phyloP scores from a whole-genome alignment of 35 echinoderm and acorn worm genomes.

The Anneissia japonica region DNA sequence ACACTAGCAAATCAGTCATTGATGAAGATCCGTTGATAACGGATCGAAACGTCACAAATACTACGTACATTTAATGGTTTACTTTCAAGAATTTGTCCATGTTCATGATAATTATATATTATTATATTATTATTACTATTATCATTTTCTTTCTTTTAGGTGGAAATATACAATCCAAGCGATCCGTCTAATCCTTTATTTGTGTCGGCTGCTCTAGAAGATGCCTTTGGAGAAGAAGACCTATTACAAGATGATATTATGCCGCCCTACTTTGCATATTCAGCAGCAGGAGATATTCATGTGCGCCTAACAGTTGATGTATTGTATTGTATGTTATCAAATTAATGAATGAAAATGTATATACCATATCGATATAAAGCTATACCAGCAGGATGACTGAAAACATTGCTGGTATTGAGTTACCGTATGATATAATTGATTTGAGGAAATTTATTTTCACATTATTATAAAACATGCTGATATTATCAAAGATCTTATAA shows the following conservation, averaged over 20 bases:
- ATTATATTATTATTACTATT: too few relatives aligned
- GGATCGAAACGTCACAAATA: too few relatives aligned
- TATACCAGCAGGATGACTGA: neutral
- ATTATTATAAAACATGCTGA: too few relatives aligned
- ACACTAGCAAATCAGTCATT: too few relatives aligned
- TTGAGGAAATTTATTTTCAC: too few relatives aligned
- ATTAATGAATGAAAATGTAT: neutral
- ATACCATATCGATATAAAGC: neutral
- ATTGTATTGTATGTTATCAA: neutral
- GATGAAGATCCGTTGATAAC: too few relatives aligned
- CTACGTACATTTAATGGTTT: too few relatives aligned
- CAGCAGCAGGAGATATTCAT: slow-evolving; percentile 54
- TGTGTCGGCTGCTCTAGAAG: slow-evolving; percentile 20
- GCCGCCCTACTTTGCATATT: slow-evolving; percentile 71
- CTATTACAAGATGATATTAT: slow-evolving; percentile 51
- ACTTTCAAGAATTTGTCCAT: too few relatives aligned
- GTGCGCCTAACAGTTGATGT: slow-evolving; percentile 11
- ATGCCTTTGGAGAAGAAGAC: slow-evolving; percentile 51
- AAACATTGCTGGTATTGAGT: too few relatives aligned
- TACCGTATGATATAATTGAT: too few relatives aligned
- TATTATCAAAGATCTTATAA: too few relatives aligned
- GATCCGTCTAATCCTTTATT: slow-evolving; percentile 1
- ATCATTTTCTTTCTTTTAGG: neutral
- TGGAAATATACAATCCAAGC: neutral
- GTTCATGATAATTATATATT: too few relatives aligned